Base-by-base conservation (phyloP, 2,888 invertebrate genomes). In the Hymenopus coronatus region DNA sequence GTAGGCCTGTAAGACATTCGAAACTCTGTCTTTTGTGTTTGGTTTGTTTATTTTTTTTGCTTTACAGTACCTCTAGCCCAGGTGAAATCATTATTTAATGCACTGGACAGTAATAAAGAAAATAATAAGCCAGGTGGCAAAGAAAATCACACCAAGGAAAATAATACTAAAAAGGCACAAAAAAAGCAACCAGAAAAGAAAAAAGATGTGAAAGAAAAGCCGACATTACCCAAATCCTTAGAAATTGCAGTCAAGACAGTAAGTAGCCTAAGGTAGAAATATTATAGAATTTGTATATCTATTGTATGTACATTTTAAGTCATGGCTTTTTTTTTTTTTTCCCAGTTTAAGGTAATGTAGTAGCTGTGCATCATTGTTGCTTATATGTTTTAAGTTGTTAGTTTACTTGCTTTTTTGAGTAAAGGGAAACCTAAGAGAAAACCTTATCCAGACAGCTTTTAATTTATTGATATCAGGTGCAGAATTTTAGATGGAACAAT, bases 11-110 rank as follows among this genome's bases (percentile, higher is more conserved):
- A 70, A 70, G 54, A 70, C 54, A 70, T 20, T 70, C 25, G 8
- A 70, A 70, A 70, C 54, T 70, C 20, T 15, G 30, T 87, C 82
- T 83, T 83, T 83, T 81, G 54, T 70, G 54, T 70, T 70, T 70
- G 54, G 54, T 70, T 70, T 87, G 83, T 83, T 83, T 84, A 85
- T 90, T 88, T 89, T 12, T 83, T 90, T 70, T 70, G 54, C 54
- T 70, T 92, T 93, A 89, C 92, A 97, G 97, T 96, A 90, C 95
- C 96, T 3, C 94, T 96, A 90, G 95, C 96, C 83, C 96, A 96
- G 93, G 94, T 96, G 87, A 96, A 96, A 91, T 95, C 95, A 88
- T 94, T 96, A 90, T 96, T 96, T 91, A 94, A 94, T 85, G 95
- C 95, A 84, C 94, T 95, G 93, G 95, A 95, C 91, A 94, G 95